Percentiles rank a stretch among this genome's conserved stretches.
Conservation (phyloP, 2,888 invertebrate genomes). For the Aphodius sticticus region DNA sequence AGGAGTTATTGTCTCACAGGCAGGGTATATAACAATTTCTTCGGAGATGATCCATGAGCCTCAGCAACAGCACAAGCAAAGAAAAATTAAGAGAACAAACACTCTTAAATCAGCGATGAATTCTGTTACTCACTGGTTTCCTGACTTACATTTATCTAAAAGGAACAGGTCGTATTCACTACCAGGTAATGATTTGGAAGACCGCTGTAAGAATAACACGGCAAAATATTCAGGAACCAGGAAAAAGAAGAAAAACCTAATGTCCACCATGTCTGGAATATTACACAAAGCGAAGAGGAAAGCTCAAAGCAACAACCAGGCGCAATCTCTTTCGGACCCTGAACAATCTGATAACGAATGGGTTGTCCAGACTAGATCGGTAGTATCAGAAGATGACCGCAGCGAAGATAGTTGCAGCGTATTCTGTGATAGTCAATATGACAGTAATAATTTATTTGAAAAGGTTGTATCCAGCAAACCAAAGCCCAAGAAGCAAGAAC, state of each 20-base stretch:
- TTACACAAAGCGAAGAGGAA: constrained; percentile 84
- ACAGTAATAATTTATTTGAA: constrained; percentile 69
- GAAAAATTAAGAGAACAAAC: constrained; percentile 74
- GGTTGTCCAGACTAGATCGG: constrained; percentile 71
- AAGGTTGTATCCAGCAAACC: constrained; percentile 63
- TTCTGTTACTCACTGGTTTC: constrained; percentile 81
- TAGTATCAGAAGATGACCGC: constrained; percentile 77
- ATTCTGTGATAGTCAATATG: constrained; percentile 65
- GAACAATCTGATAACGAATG: constrained; percentile 80
- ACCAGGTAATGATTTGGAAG: constrained; percentile 68
- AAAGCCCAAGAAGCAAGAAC: constrained; percentile 45
- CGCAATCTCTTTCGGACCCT: constrained; percentile 75
- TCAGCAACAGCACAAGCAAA: constrained; percentile 63
- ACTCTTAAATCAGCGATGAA: constrained; percentile 83
- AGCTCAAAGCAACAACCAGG: constrained; percentile 64
- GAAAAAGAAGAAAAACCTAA: constrained; percentile 82
- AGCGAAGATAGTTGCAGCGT: constrained; percentile 63
- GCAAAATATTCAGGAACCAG: constrained; percentile 49
- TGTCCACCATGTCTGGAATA: constrained; percentile 85
- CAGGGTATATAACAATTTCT: constrained; percentile 79
- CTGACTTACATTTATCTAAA: constrained; percentile 80
- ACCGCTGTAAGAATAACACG: constrained; percentile 54
- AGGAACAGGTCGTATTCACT: constrained; percentile 84
- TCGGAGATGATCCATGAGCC: constrained; percentile 69
- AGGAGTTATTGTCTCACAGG: constrained; percentile 77